Percentiles rank a stretch among this genome's conserved stretches.
Evolutionary conservation across 2,888 invertebrate genomes (phyloP).

Genomic region (Abrostola tripartita): DNA sequence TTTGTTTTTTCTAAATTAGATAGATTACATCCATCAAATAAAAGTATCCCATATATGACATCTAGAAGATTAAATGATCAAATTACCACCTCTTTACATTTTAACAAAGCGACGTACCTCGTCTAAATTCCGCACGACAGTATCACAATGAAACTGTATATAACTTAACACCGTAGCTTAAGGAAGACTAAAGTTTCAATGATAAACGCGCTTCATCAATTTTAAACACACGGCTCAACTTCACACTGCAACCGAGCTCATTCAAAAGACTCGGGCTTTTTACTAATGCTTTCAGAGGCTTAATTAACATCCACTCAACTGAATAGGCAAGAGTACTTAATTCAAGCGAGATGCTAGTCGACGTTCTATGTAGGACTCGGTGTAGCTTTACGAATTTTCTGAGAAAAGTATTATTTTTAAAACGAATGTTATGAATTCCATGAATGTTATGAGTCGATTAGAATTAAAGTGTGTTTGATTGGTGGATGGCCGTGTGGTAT

Average conservation of each 20-base stretch:
- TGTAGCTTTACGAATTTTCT: constrained; percentile 48
- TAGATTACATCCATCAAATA: no score
- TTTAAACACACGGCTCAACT: constrained; percentile 68
- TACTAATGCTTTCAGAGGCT: constrained; percentile 82
- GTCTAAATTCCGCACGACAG: constrained; percentile 15
- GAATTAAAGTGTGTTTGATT: no score
- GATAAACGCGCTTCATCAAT: constrained; percentile 69
- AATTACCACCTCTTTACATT: no score
- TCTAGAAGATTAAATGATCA: no score
- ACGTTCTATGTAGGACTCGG: constrained; percentile 50
- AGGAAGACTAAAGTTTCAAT: constrained; percentile 49
- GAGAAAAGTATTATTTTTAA: not conserved
- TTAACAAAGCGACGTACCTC: not conserved
- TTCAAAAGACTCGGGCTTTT: constrained; percentile 80
- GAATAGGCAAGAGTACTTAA: constrained; percentile 78
- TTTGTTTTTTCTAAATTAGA: no score
- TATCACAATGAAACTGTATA: constrained; percentile 14
- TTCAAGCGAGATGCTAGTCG: constrained; percentile 66
- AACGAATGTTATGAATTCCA: not conserved
- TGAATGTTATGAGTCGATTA: no score
- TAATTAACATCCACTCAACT: constrained; percentile 84
- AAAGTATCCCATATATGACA: no score
- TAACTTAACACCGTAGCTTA: constrained; percentile 32
- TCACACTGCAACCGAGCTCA: constrained; percentile 67
- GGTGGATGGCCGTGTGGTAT: no score